A percentile compares a stretch with the other conserved stretches of the same genome.
Conservation (phyloP, 2,113 vertebrate species). For the Bufo gargarizans region DNA sequence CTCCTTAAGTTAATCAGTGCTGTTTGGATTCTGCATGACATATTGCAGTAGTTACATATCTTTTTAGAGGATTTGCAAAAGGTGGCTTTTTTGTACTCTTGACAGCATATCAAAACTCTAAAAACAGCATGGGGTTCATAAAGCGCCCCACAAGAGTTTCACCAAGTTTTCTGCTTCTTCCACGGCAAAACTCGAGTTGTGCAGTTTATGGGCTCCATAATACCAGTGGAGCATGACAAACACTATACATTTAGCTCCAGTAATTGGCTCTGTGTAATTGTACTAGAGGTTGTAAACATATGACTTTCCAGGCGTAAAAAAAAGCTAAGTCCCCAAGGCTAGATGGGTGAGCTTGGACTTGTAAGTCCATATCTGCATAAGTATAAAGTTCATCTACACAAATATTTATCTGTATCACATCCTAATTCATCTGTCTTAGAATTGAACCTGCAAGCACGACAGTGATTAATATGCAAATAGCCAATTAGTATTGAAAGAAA, state of each 20-base stretch:
- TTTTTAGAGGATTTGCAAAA: no score
- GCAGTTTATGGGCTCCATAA: no score
- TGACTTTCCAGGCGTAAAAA: background rate
- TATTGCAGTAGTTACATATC: no score
- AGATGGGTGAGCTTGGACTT: background rate
- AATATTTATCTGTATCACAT: background rate
- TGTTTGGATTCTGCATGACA: no score
- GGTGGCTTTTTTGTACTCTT: no score
- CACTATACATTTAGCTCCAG: background rate
- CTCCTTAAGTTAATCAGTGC: no score
- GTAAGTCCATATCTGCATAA: background rate
- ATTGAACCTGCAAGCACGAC: conserved; percentile 10
- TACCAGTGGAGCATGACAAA: background rate
- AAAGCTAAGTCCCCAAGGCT: background rate
- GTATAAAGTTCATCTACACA: background rate
- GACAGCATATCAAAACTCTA: no score
- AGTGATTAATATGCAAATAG: conserved; percentile 51
- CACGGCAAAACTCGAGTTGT: no score
- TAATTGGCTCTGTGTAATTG: background rate
- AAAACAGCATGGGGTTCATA: no score
- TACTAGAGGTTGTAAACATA: background rate
- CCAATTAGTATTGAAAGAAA: conserved; percentile 52
- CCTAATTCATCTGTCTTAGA: conserved; percentile 3
- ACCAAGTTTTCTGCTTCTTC: no score
- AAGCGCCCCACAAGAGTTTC: no score